Evolutionary conservation across 1,140 invertebrate species (phyloP).

Genomic region (Drosophila melanica): DNA sequence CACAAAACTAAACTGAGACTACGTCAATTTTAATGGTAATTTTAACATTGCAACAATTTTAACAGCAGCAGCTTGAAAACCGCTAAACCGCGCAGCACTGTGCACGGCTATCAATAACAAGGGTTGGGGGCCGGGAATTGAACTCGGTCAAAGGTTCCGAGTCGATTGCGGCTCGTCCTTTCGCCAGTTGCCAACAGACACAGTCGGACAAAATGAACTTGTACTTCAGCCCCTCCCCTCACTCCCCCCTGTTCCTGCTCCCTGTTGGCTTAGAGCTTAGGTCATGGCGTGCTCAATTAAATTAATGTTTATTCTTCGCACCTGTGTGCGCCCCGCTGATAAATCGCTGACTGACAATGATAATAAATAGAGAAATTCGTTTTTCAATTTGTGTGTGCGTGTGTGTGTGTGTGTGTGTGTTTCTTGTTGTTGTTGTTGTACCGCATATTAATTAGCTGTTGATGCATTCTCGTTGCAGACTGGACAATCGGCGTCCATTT

Average conservation of each 20-base stretch:
- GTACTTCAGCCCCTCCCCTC: background rate
- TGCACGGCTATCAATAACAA: background rate
- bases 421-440: too few species aligned
- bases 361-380: too few species aligned
- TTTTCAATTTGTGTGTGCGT: too few species aligned
- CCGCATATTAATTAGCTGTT: background rate
- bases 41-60: too few species aligned
- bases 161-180: slow-evolving; percentile 1
- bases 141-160: background rate
- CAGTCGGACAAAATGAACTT: slow-evolving; percentile 25
- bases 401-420: too few species aligned
- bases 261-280: background rate
- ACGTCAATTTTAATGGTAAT: too few species aligned
- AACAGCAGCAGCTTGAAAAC: background rate
- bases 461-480: slow-evolving; percentile 43
- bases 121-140: slow-evolving; percentile 1
- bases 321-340: slow-evolving; percentile 18
- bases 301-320: slow-evolving; percentile 37
- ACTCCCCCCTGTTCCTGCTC: background rate
- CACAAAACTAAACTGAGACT: too few species aligned
- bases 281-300: slow-evolving; percentile 37
- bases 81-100: slow-evolving; percentile 23
- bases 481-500: slow-evolving; percentile 32
- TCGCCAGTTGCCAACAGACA: slow-evolving; percentile 17
- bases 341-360: slow-evolving; percentile 12